Percentiles rank a stretch among this genome's conserved stretches.
phyloP scores from a whole-genome alignment of 2,113 vertebrate genomes.

The Dicaeum eximium region DNA sequence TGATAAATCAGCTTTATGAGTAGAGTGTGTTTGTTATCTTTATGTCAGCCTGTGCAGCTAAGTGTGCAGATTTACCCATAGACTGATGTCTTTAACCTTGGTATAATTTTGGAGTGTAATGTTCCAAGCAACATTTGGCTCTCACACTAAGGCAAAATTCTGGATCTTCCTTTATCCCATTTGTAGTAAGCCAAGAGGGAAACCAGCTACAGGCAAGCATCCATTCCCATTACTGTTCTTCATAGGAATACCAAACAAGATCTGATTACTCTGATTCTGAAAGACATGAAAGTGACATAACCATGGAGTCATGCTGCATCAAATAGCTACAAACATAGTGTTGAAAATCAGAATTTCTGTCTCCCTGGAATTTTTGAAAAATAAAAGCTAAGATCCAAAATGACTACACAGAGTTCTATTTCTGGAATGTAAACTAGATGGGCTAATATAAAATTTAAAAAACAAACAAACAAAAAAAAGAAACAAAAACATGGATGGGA shows the following conservation, averaged over 20 bases:
- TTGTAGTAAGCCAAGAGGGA: neutral
- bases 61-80: neutral
- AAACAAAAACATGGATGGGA: neutral
- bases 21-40: neutral
- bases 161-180: neutral
- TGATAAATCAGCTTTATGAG: neutral
- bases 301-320: accelerated
- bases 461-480: neutral
- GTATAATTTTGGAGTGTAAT: neutral
- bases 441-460: neutral
- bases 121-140: neutral
- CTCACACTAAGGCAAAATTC: neutral
- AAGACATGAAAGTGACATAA: neutral
- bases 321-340: neutral
- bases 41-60: neutral
- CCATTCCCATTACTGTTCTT: neutral
- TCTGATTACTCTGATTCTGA: neutral
- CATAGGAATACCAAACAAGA: neutral
- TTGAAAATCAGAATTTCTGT: neutral
- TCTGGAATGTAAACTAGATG: neutral
- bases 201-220: neutral
- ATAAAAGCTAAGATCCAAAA: neutral
- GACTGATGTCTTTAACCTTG: neutral
- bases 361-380: neutral
- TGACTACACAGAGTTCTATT: neutral